These are phyloP conservation scores for Palythoa heliodiscus DNA, from an alignment of 92 coral and sea anemone species.

Conservation along the genomic window DNA sequence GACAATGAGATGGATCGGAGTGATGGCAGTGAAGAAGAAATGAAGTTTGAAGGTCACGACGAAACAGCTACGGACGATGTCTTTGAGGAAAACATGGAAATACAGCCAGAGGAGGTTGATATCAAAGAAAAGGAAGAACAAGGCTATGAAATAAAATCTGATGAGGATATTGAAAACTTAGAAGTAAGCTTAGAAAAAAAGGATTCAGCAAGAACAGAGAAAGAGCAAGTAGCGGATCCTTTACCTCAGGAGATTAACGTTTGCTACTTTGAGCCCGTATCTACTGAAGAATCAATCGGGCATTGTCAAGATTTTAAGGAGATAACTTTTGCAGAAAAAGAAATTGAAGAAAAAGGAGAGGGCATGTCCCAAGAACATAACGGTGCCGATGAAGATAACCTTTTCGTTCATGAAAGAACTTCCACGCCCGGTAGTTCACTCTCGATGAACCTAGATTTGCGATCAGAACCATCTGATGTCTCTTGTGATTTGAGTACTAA, in stretches of 20 bases:
- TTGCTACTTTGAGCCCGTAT: background rate
- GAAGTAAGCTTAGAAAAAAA: background rate
- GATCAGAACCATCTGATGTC: slow-evolving; percentile 25
- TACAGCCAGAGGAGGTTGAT: background rate
- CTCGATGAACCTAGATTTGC: slow-evolving; percentile 6
- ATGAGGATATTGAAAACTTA: background rate
- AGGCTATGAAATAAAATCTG: background rate
- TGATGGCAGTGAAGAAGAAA: background rate
- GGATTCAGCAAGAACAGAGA: background rate
- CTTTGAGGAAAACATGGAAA: background rate
- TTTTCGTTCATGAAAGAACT: slow-evolving; percentile 1
- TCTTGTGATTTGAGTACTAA: slow-evolving; percentile 1
- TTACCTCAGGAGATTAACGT: background rate
- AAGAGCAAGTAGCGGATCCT: background rate
- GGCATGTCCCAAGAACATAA: background rate
- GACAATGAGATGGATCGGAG: background rate
- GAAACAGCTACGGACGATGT: background rate
- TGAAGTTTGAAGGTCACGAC: background rate
- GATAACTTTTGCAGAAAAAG: background rate
- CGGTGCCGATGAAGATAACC: slow-evolving; percentile 2
- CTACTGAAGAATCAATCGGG: background rate
- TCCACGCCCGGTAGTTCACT: slow-evolving; percentile 21
- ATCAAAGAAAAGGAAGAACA: background rate
- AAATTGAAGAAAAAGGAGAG: background rate
- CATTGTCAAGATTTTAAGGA: background rate